Base-by-base conservation (phyloP, 2,113 vertebrate genomes). In the Hippoglossus stenolepis region DNA sequence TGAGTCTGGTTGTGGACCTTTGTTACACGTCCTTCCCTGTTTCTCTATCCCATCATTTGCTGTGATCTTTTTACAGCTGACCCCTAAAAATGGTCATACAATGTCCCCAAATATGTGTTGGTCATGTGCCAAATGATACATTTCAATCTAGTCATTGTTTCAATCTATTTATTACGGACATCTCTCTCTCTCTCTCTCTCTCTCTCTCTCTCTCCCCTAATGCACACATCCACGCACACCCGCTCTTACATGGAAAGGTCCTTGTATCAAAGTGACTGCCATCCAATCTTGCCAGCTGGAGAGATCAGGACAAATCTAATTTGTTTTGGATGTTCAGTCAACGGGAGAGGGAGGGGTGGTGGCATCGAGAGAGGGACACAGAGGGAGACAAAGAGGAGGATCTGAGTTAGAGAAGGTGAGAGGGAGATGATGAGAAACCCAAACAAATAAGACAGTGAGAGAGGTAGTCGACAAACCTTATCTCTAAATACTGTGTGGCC, bases 231-330 rank as follows among this genome's bases (percentile, higher is more conserved):
- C 20, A 43, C 14, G 1, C 31, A 24, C 53, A 69, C 21, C 2
- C 5, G 15, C 40, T 58, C 31, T 45, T 35, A 65, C 63, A 66
- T 24, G 38, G 51, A 66, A 66, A 49, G 57, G 56, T 60, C 71
- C 49, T 73, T 63, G 75, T 53, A 64, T 53, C 40, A 58, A 70
- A 65, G 67, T 58, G 24, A 71, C 53, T 58, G 18, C 49, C 49
- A 45, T 38, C 51, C 24, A 64, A 60, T 83, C 75, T 79, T 64
- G 85, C 70, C 73, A 73, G 72, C 77, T 85, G 82, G 83, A 90
- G 84, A 82, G 76, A 77, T 86, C 75, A 78, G 77, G 75, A 70
- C 56, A 64, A 65, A 88, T 92, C 83, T 86, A 84, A 90, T 89
- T 80, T 84, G 65, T 83, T 92, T 87, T 72, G 88, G 61, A 59